Conservation (phyloP, 2,888 invertebrate genomes). For the Ennomos quercinarius region DNA sequence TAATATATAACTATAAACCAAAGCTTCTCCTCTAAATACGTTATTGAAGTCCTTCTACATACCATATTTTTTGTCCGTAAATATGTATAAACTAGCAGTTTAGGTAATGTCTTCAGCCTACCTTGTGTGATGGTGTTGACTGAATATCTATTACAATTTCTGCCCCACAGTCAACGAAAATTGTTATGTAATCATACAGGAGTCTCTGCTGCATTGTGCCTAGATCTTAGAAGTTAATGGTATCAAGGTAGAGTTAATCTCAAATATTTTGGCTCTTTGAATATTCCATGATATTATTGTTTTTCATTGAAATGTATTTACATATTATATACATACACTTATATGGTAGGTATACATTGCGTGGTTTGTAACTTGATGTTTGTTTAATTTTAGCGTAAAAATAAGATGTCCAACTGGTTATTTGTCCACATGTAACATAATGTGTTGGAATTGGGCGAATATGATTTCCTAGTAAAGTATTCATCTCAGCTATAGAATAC, state of each 20-base stretch:
- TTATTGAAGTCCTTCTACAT: constrained; percentile 41
- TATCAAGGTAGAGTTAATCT: constrained; percentile 85
- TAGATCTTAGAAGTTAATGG: constrained; percentile 86
- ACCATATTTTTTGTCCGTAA: constrained; percentile 43
- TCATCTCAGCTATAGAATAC: constrained; percentile 38
- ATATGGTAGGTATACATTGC: constrained; percentile 85
- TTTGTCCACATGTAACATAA: constrained; percentile 63
- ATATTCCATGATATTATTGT: constrained; percentile 86
- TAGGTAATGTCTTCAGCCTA: constrained; percentile 66
- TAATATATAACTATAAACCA: constrained; percentile 28
- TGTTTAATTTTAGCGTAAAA: constrained; percentile 81
- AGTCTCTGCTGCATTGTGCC: constrained; percentile 86
- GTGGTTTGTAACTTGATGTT: constrained; percentile 84
- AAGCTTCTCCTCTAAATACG: constrained; percentile 22
- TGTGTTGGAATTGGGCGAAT: constrained; percentile 69
- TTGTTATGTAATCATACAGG: constrained; percentile 84
- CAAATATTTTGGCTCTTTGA: constrained; percentile 85
- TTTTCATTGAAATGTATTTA: constrained; percentile 85
- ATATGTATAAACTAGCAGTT: constrained; percentile 54
- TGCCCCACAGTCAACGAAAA: constrained; percentile 84
- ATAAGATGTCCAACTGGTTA: constrained; percentile 80
- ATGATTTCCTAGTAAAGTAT: constrained; percentile 43
- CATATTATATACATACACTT: constrained; percentile 83
- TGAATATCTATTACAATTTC: constrained; percentile 62
- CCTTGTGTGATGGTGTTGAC: constrained; percentile 74